Evolutionary conservation across 2,797 vertebrate genomes (phyloP), one percentile per base, ranked within the genome.

Genomic region (Catharus ustulatus): DNA sequence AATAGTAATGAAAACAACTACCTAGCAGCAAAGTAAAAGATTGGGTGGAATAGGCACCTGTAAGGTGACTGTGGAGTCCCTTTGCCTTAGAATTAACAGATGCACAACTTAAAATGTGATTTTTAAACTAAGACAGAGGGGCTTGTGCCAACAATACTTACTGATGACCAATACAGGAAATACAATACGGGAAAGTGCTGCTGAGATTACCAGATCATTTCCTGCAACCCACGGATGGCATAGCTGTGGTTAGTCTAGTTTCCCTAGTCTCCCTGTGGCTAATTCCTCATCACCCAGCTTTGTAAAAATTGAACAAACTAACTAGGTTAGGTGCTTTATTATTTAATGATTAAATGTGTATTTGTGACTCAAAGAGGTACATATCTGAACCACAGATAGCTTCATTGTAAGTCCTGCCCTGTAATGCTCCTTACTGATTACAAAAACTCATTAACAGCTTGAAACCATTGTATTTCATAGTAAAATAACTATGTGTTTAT

Each of bases 201-300:
- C 58, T 46, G 26, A 51, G 32, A 27, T 75, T 67, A 68, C 21
- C 30, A 38, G 24, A 29, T 36, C 0, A 0, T 46, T 43, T 75
- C 13, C 29, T 0, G 0, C 46, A 24, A 40, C 43, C 43, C 30
- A 51, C 20, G 0, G 0, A 22, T 13, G 18, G 5, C 32, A 63
- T 1, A 43, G n/a, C 22, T 4, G 0, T 43, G 8, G 13, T 27
- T 63, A 5, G 2, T 29, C 13, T 27, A 36, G 29, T 21, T 2
- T 77, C 8, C 3, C 13, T 12, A 19, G 7, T 11, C 8, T 68
- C 10, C 20, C 26, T 51, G 6, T 29, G 16, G 11, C 15, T 55
- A 10, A 2, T 42, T 55, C 13, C 23, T 72, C 52, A 38, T 5
- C 10, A 42, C 5, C 1, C 38, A 58, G 6, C 15, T 62, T 52